Evolutionary conservation across 1,140 invertebrate genomes (phyloP).

Genomic region (Tetramorium alpestre): DNA sequence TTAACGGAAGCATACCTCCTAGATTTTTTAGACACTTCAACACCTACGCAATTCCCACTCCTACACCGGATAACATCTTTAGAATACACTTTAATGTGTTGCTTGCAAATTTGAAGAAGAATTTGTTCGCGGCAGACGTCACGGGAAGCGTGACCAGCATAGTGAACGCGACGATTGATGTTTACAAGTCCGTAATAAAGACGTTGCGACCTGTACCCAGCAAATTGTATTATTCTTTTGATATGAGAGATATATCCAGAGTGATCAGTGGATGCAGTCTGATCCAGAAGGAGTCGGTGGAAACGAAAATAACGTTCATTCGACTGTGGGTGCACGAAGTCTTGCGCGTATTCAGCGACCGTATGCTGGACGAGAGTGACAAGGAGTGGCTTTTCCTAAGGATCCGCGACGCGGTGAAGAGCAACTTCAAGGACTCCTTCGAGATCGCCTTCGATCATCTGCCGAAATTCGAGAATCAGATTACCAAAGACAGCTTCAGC

Average conservation of each 20-base stretch:
- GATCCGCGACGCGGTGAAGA: conserved; percentile 84
- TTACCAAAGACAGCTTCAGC: conserved; percentile 87
- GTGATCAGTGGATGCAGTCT: conserved; percentile 89
- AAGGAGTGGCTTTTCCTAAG: conserved; percentile 87
- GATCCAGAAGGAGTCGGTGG: conserved; percentile 88
- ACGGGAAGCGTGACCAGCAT: conserved; percentile 86
- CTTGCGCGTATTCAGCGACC: conserved; percentile 90
- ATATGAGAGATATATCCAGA: conserved; percentile 88
- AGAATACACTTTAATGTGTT: conserved; percentile 89
- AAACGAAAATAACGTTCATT: conserved; percentile 84
- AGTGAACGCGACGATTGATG: conserved; percentile 87
- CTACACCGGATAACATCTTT: conserved; percentile 87
- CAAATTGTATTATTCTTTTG: conserved; percentile 90
- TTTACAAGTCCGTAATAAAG: conserved; percentile 87
- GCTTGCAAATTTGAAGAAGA: conserved; percentile 86
- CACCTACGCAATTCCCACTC: conserved; percentile 87
- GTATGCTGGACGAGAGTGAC: conserved; percentile 87
- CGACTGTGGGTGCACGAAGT: conserved; percentile 91
- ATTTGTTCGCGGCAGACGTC: conserved; percentile 88
- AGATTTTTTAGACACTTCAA: conserved; percentile 90
- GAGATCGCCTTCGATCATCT: conserved; percentile 83
- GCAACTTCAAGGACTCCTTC: conserved; percentile 87
- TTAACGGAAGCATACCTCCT: conserved; percentile 83
- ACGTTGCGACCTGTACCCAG: conserved; percentile 87
- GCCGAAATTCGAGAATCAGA: conserved; percentile 81